Evolutionary conservation across 2,888 invertebrate genomes (phyloP).

Genomic region (Congeria kusceri): DNA sequence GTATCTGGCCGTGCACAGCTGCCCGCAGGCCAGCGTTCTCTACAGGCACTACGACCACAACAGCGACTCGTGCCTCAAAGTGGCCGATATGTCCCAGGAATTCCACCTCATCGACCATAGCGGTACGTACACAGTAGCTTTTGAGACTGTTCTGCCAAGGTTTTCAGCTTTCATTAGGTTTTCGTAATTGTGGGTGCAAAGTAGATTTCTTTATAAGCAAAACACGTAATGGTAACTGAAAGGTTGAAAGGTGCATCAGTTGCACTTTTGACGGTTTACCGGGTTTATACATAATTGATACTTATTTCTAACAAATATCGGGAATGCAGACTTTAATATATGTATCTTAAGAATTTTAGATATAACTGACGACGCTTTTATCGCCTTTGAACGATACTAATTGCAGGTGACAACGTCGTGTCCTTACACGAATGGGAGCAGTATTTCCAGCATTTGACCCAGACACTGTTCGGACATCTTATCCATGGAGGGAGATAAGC

Average conservation of each 20-base stretch:
- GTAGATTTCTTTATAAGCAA: too few relatives aligned
- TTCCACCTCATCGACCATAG: slow-evolving; percentile 32
- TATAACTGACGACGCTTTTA: neutral
- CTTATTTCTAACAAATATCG: too few relatives aligned
- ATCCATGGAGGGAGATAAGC: neutral
- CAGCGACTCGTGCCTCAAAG: slow-evolving; percentile 21
- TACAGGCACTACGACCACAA: slow-evolving; percentile 33
- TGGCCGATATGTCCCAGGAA: slow-evolving; percentile 25
- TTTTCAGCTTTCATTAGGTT: too few relatives aligned
- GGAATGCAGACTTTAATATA: too few relatives aligned
- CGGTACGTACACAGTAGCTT: too few relatives aligned
- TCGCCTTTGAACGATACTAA: too few relatives aligned
- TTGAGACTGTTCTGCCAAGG: too few relatives aligned
- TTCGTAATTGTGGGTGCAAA: too few relatives aligned
- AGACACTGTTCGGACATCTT: slow-evolving; percentile 8
- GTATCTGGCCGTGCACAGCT: slow-evolving; percentile 16
- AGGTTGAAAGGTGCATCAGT: too few relatives aligned
- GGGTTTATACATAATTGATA: too few relatives aligned
- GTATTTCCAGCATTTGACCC: slow-evolving; percentile 21
- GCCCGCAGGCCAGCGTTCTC: neutral
- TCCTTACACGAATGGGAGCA: slow-evolving; percentile 24
- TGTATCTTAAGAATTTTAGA: neutral
- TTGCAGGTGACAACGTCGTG: slow-evolving; percentile 24
- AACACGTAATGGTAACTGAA: too few relatives aligned
- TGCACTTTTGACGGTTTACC: too few relatives aligned